These are phyloP conservation scores for Molossus molossus DNA, from an alignment of 2,797 vertebrate genomes.

Conservation along the genomic window DNA sequence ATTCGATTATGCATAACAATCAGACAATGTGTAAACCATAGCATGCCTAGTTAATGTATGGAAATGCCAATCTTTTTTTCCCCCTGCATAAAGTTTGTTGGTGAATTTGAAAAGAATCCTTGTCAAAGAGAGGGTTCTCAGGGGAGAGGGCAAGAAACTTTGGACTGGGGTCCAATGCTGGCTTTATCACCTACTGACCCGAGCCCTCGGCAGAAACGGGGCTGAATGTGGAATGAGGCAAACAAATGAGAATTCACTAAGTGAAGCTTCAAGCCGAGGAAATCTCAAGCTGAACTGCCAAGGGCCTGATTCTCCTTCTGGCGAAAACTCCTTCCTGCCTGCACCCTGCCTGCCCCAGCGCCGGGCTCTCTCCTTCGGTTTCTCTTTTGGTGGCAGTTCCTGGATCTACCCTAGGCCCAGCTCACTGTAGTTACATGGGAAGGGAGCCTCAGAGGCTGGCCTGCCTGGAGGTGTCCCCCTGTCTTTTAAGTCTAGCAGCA, in stretches of 20 bases:
- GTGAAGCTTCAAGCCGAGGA: background rate
- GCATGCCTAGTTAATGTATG: background rate
- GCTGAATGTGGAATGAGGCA: background rate
- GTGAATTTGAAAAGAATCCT: conserved; percentile 3
- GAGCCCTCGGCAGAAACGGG: background rate
- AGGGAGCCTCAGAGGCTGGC: background rate
- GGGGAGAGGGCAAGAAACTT: background rate
- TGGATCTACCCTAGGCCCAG: background rate
- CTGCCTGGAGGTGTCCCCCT: background rate
- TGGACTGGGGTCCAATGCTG: background rate
- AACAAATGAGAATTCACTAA: background rate
- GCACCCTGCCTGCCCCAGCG: rapidly evolving
- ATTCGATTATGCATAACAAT: background rate
- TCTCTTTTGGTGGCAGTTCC: background rate
- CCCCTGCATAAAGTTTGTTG: background rate
- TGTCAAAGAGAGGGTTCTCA: background rate
- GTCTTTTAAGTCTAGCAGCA: background rate
- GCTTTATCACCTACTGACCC: background rate
- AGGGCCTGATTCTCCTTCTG: background rate
- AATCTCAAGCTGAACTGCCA: background rate
- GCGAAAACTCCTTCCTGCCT: background rate
- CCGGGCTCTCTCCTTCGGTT: background rate
- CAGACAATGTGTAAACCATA: background rate
- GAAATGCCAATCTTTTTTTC: background rate
- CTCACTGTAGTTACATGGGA: background rate